phyloP scores from a whole-genome alignment of 2,797 vertebrate species.

The Molossus molossus region DNA sequence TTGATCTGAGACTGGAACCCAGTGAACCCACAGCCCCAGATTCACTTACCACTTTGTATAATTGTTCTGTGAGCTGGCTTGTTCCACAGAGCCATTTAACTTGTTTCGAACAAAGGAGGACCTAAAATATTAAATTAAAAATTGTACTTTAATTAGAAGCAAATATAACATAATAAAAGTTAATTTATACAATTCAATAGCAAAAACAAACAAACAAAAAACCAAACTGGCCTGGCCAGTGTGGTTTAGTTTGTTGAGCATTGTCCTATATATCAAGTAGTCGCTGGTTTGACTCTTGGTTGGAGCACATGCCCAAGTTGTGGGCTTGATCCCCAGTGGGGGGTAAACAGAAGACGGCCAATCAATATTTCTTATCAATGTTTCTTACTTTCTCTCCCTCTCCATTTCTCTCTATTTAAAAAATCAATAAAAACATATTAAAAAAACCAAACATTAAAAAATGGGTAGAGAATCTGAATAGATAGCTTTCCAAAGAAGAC shows the following conservation, averaged over 20 bases:
- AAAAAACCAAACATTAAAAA: not conserved
- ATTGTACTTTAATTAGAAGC: not conserved
- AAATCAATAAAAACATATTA: too few species aligned
- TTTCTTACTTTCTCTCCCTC: too few species aligned
- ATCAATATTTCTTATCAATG: too few species aligned
- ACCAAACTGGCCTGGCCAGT: too few species aligned
- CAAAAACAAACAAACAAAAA: not conserved
- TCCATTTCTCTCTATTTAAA: too few species aligned
- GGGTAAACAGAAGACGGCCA: too few species aligned
- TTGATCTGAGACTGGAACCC: not conserved
- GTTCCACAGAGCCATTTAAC: not conserved
- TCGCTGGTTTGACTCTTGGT: too few species aligned
- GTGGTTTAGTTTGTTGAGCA: too few species aligned
- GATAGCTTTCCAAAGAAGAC: not conserved
- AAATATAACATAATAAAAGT: slow-evolving; percentile 23
- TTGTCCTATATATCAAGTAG: too few species aligned
- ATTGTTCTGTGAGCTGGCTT: not conserved
- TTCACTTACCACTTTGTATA: not conserved
- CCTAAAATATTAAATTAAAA: not conserved
- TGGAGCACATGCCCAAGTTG: too few species aligned
- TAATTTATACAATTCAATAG: not conserved
- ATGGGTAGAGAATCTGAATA: not conserved
- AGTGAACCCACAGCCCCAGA: not conserved
- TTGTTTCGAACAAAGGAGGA: not conserved
- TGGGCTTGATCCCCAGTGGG: too few species aligned